These are phyloP conservation scores for Drosophila pachea DNA, from an alignment of 1,140 invertebrate genomes.

Conservation along the genomic window DNA sequence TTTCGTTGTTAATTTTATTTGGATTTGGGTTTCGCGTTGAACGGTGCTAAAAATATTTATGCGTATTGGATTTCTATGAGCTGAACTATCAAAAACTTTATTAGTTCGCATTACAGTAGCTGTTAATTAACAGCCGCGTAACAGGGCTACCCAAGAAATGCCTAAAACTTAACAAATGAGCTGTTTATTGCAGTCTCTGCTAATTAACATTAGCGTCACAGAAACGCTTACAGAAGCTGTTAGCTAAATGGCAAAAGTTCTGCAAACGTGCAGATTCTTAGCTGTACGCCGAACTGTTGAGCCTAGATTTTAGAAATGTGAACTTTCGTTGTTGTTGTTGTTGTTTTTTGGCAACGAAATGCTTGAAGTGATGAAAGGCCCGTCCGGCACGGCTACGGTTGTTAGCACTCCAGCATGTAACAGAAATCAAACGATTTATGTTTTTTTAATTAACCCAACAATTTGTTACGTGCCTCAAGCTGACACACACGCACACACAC, in stretches of 20 bases:
- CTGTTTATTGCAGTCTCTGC: constrained; percentile 20
- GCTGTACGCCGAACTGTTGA: neutral
- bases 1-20: constrained; percentile 62
- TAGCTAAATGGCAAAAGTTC: neutral
- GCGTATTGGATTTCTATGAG: constrained; percentile 49
- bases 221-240: constrained; percentile 10
- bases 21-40: constrained; percentile 20
- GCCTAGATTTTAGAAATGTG: constrained; percentile 17
- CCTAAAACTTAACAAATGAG: no score
- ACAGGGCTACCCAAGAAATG: no score
- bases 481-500: constrained; percentile 40
- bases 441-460: constrained; percentile 78
- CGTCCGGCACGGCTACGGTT: constrained; percentile 54
- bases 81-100: constrained; percentile 48
- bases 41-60: constrained; percentile 43
- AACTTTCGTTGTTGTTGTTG: constrained; percentile 43
- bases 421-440: constrained; percentile 77
- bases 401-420: constrained; percentile 42
- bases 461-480: constrained; percentile 78
- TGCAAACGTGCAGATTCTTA: no score
- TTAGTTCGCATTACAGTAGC: constrained; percentile 43
- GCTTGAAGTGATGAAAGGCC: constrained; percentile 63
- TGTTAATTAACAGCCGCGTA: constrained; percentile 12
- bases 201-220: constrained; percentile 56
- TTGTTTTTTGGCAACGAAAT: constrained; percentile 36